Evolutionary conservation across 2,888 invertebrate species (phyloP).

Genomic region (Uloborus plumipes): DNA sequence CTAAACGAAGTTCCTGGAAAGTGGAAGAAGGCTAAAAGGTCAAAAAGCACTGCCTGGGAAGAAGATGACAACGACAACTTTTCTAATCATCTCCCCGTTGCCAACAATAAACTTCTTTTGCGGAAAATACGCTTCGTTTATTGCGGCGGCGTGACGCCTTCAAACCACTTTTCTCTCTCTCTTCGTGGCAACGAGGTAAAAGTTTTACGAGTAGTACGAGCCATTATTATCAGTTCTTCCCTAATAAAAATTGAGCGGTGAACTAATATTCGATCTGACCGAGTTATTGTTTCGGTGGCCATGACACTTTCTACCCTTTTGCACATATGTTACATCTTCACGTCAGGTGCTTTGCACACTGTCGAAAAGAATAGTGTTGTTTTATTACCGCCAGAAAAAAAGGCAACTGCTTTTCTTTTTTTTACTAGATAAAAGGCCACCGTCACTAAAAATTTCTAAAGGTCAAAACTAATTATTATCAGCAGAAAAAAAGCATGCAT

Average conservation of each 20-base stretch:
- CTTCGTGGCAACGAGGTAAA: slow-evolving; percentile 7
- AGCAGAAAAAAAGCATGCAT: too few species aligned
- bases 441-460: too few species aligned
- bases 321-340: too few species aligned
- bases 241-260: slow-evolving; percentile 44
- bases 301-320: too few species aligned
- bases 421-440: too few species aligned
- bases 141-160: slow-evolving; percentile 10
- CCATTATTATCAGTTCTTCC: slow-evolving; percentile 49
- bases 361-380: too few species aligned
- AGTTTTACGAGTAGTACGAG: slow-evolving; percentile 18
- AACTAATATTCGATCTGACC: slow-evolving; percentile 45
- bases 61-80: slow-evolving; percentile 37
- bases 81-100: slow-evolving; percentile 45
- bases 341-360: too few species aligned
- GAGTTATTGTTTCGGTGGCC: too few species aligned
- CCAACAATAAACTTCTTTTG: slow-evolving; percentile 50
- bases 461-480: too few species aligned
- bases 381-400: too few species aligned
- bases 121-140: slow-evolving; percentile 38
- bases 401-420: too few species aligned
- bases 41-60: slow-evolving; percentile 4
- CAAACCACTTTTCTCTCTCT: background rate
- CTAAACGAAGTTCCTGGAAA: too few species aligned
- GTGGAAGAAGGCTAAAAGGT: slow-evolving; percentile 35